phyloP scores from a whole-genome alignment of 2,888 invertebrate genomes.

The Drosophila pseudotakahashii region DNA sequence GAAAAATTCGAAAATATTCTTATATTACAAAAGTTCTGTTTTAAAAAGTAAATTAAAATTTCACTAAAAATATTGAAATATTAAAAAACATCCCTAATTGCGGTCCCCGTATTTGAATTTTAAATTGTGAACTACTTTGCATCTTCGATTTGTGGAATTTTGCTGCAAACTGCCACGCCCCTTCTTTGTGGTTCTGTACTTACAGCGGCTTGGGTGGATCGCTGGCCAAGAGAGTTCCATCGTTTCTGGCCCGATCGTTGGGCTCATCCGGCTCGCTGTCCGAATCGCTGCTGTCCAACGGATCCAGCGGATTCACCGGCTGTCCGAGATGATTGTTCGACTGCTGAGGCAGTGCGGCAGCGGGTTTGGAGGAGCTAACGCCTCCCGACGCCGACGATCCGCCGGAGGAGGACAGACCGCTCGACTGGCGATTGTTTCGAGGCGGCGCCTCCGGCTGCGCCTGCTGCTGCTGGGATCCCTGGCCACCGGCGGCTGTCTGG shows the following conservation, averaged over 20 bases:
- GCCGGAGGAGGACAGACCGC: slow-evolving; percentile 48
- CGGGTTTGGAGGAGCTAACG: slow-evolving; percentile 79
- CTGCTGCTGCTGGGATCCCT: slow-evolving; percentile 84
- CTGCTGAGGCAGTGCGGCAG: slow-evolving; percentile 83
- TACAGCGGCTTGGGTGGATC: slow-evolving; percentile 98
- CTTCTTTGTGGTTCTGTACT: slow-evolving; percentile 84
- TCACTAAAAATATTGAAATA: no score
- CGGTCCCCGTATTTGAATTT: neutral
- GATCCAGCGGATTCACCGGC: slow-evolving; percentile 87
- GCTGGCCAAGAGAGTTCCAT: slow-evolving; percentile 97
- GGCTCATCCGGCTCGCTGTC: slow-evolving; percentile 93
- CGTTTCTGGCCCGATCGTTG: slow-evolving; percentile 92
- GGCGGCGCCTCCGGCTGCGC: slow-evolving; percentile 90
- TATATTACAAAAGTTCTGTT: no score
- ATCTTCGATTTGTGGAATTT: slow-evolving; percentile 22
- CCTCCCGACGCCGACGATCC: slow-evolving; percentile 62
- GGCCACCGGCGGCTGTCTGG: slow-evolving; percentile 69
- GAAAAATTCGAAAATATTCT: no score
- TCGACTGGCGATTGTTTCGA: slow-evolving; percentile 86
- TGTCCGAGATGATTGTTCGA: slow-evolving; percentile 84
- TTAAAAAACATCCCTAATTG: neutral
- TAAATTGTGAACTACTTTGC: slow-evolving; percentile 20
- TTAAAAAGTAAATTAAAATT: no score
- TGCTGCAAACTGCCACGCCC: slow-evolving; percentile 44
- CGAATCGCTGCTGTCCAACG: slow-evolving; percentile 90